Conservation (phyloP, 2,888 invertebrate genomes). For the Dynastes hyllus region DNA sequence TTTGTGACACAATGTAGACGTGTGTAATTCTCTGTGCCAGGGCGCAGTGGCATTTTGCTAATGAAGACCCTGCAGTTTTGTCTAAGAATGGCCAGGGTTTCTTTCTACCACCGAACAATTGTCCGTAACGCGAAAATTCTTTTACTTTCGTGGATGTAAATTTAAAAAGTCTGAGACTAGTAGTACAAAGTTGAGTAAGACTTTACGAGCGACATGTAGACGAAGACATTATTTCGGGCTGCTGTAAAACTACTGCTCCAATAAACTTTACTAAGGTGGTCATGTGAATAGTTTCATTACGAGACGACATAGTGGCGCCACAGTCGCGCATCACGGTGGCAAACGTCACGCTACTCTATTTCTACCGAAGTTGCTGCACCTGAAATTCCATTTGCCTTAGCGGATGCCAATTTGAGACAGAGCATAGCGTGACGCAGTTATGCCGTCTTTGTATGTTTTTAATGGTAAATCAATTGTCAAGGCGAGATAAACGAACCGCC, state of each 20-base stretch:
- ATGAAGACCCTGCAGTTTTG: slow-evolving; percentile 9
- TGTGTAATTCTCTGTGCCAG: neutral
- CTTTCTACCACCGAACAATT: neutral
- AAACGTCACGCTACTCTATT: slow-evolving; percentile 41
- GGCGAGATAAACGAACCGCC: slow-evolving; percentile 7
- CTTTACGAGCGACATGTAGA: slow-evolving; percentile 37
- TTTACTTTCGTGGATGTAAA: slow-evolving; percentile 18
- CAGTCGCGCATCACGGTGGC: slow-evolving; percentile 14
- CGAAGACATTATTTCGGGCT: slow-evolving; percentile 39
- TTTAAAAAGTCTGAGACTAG: slow-evolving; percentile 23
- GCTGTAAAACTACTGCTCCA: slow-evolving; percentile 35
- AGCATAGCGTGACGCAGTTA: neutral
- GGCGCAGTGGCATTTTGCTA: neutral
- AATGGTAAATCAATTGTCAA: slow-evolving; percentile 36
- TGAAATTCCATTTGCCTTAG: slow-evolving; percentile 1
- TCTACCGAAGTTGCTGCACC: slow-evolving; percentile 29
- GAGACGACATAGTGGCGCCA: slow-evolving; percentile 31
- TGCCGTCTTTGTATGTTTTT: slow-evolving; percentile 26
- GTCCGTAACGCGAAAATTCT: slow-evolving; percentile 9
- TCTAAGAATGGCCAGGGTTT: neutral
- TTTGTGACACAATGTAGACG: neutral
- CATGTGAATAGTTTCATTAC: slow-evolving; percentile 41
- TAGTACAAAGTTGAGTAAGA: slow-evolving; percentile 36
- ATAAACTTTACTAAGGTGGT: slow-evolving; percentile 36
- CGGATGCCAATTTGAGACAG: neutral